Evolutionary conservation across 2,888 invertebrate species (phyloP).

Genomic region (Blomia tropicalis): DNA sequence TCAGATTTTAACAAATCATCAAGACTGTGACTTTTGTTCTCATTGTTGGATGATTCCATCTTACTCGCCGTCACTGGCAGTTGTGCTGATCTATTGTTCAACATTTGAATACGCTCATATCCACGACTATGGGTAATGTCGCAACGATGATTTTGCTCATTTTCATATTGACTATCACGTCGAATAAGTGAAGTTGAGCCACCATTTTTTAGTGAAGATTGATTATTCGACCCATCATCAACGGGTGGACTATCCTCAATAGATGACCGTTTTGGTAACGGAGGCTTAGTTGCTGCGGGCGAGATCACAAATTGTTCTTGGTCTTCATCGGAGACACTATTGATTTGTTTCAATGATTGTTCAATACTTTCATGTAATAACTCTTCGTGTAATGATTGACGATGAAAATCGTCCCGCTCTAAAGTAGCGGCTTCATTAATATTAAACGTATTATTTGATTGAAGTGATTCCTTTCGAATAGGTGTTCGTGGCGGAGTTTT

Average conservation of each 20-base stretch:
- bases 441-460: neutral
- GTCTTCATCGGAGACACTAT: neutral
- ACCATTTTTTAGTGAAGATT: neutral
- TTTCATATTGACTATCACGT: slow-evolving; percentile 3
- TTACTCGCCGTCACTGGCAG: too few species aligned
- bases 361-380: slow-evolving; percentile 9
- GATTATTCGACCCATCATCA: too few species aligned
- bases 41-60: neutral
- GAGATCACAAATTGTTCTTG: neutral
- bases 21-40: slow-evolving; percentile 2
- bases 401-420: neutral
- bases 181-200: neutral
- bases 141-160: neutral
- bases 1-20: neutral
- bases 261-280: neutral
- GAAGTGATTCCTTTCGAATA: neutral
- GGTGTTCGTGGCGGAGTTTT: neutral
- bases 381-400: slow-evolving; percentile 1
- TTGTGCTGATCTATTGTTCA: neutral
- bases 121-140: neutral
- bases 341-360: neutral
- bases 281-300: neutral
- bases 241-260: neutral
- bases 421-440: neutral
- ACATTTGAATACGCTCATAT: neutral